phyloP scores from a whole-genome alignment of 1,140 invertebrate species.

The Ptiloglossa arizonensis region DNA sequence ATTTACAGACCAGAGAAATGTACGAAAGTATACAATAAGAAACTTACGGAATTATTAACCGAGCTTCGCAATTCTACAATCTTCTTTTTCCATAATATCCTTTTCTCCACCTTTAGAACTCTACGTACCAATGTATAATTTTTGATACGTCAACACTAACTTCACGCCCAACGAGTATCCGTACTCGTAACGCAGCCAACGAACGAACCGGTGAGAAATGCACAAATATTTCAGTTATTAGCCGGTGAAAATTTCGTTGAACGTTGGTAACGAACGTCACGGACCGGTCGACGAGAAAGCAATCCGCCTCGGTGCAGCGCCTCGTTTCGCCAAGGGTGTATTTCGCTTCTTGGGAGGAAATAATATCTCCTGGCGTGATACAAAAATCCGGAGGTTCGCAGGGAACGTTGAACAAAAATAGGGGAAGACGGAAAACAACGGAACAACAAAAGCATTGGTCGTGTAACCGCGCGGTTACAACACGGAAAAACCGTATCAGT shows the following conservation, averaged over 20 bases:
- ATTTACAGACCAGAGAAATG: too few species aligned
- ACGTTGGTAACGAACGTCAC: neutral
- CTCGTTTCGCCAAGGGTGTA: neutral
- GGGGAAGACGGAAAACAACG: slow-evolving; percentile 11
- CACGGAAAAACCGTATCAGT: slow-evolving; percentile 31
- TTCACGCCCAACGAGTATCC: too few species aligned
- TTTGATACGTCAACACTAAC: too few species aligned
- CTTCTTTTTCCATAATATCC: too few species aligned
- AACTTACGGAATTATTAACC: too few species aligned
- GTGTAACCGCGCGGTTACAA: neutral
- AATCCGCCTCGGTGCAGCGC: neutral
- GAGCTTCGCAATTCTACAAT: too few species aligned
- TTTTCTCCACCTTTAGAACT: too few species aligned
- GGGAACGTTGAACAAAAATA: slow-evolving; percentile 3
- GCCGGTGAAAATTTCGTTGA: neutral
- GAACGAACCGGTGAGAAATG: too few species aligned
- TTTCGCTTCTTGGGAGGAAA: neutral
- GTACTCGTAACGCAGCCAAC: too few species aligned
- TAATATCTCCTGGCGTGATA: neutral
- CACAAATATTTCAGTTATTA: too few species aligned
- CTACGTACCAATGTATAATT: too few species aligned
- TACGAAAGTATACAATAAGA: too few species aligned
- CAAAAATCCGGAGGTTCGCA: neutral
- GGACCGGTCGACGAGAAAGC: slow-evolving; percentile 3
- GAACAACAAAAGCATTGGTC: slow-evolving; percentile 22